phyloP scores from a whole-genome alignment of 2,113 vertebrate species.

The Apeltes quadracus region DNA sequence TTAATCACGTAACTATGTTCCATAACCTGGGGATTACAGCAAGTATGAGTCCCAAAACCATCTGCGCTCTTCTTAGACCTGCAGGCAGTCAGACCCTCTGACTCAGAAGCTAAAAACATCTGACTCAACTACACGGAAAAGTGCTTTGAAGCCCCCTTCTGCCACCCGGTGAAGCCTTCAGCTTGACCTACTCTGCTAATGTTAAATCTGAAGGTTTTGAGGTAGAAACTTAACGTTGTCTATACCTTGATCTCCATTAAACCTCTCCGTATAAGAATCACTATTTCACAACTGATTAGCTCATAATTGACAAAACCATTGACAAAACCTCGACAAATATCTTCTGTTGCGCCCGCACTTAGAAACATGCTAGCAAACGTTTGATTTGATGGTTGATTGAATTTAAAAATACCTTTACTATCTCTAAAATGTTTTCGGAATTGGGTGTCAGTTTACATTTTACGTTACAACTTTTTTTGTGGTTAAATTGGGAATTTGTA shows the following conservation, averaged over 20 bases:
- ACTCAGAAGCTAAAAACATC: conserved; percentile 28
- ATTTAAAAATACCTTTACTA: neutral
- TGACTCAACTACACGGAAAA: neutral
- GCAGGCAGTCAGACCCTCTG: conserved; percentile 25
- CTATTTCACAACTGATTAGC: too few species aligned
- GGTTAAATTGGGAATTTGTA: neutral
- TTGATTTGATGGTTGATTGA: neutral
- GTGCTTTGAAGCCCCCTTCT: neutral
- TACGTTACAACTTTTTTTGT: too few species aligned
- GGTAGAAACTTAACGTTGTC: neutral
- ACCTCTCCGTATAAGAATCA: too few species aligned
- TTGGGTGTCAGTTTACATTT: neutral
- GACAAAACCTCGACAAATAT: too few species aligned
- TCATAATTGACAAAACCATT: too few species aligned
- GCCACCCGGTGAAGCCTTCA: neutral
- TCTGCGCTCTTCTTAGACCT: conserved; percentile 51
- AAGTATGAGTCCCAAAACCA: conserved; percentile 54
- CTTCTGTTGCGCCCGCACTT: neutral
- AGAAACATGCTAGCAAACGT: neutral
- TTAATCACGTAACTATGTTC: conserved; percentile 74
- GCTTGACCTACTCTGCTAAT: neutral
- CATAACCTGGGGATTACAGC: conserved; percentile 70
- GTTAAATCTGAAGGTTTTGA: neutral
- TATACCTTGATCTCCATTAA: neutral
- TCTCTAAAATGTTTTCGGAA: neutral